Base-by-base conservation (phyloP, 2,888 invertebrate species). In the Melikaiella ostensackeni region DNA sequence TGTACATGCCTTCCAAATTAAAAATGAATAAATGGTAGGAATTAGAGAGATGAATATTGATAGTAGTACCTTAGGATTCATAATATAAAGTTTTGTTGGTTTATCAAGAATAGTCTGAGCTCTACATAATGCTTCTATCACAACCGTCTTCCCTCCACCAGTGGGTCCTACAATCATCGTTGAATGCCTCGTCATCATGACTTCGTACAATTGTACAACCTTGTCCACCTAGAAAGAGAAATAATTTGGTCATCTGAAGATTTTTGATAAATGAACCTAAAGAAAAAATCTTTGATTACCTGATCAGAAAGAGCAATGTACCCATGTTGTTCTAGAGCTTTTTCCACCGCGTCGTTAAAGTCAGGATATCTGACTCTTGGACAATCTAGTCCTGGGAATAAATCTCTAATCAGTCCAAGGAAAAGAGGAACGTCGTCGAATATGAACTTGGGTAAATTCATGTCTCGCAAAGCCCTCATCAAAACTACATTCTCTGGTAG, bases 381-480 rank as follows among this genome's bases (percentile, higher is more conserved):
- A 87, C 97, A 98, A 87, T 98, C 97, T 87, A 98, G 92, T 0
- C 97, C 97, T 0, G 98, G 98, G 91, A 98, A 98, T 80, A 98
- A 92, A 91, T 98, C 98, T 86, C 95, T 95, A 84, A 97, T 97
- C 75, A 98, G 93, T 1, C 97, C 98, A 84, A 97, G 91, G 92
- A 98, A 98, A 11, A 98, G 92, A 0, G 97, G 97, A 1, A 97
- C 97, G 90, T 98, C 98, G 88, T 98, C 98, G 88, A 95, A 97
- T 30, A 98, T 95, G 90, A 98, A 98, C 92, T 98, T 98, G 0
- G 98, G 98, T 85, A 97, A 94, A 92, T 98, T 98, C 97, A 98
- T 97, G 88, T 98, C 98, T 92, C 94, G 94, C 55, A 98, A 92
- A 1, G 98, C 98, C 86, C 97, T 93, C 97, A 98, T 98, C 27